These are phyloP conservation scores for Drepana falcataria DNA, from an alignment of 2,888 invertebrate genomes.

Conservation along the genomic window DNA sequence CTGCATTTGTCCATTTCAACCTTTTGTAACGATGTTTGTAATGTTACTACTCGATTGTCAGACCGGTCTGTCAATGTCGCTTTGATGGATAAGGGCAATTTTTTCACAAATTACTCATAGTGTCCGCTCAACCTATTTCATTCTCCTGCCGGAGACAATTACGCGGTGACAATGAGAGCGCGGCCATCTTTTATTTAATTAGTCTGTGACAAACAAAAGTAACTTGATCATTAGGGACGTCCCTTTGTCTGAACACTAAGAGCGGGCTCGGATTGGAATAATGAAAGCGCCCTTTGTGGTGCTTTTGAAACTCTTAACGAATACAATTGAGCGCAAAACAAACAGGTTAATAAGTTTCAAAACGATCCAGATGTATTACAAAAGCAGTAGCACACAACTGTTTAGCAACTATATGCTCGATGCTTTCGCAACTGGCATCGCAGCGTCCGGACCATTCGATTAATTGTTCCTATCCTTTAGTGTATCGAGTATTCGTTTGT, in stretches of 20 bases:
- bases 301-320: slow-evolving; percentile 54
- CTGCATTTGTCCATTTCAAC: slow-evolving; percentile 63
- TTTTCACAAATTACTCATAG: slow-evolving; percentile 27
- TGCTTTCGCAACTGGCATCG: slow-evolving; percentile 66
- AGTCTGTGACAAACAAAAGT: slow-evolving; percentile 67
- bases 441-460: slow-evolving; percentile 76
- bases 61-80: slow-evolving; percentile 46
- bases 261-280: slow-evolving; percentile 49
- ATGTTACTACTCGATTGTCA: slow-evolving; percentile 38
- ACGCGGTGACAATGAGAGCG: slow-evolving; percentile 41
- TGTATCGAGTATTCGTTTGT: slow-evolving; percentile 51
- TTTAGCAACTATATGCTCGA: slow-evolving; percentile 67
- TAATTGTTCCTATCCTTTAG: slow-evolving; percentile 72
- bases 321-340: slow-evolving; percentile 60
- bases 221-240: slow-evolving; percentile 63
- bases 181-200: slow-evolving; percentile 70
- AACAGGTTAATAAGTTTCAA: slow-evolving; percentile 77
- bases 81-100: slow-evolving; percentile 36
- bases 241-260: slow-evolving; percentile 54
- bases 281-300: slow-evolving; percentile 61
- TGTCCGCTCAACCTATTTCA: slow-evolving; percentile 34
- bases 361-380: slow-evolving; percentile 76
- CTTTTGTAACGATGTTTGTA: slow-evolving; percentile 40
- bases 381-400: slow-evolving; percentile 72
- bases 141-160: slow-evolving; percentile 53